phyloP scores from a whole-genome alignment of 2,888 invertebrate species.

The Mesochorus sp. region DNA sequence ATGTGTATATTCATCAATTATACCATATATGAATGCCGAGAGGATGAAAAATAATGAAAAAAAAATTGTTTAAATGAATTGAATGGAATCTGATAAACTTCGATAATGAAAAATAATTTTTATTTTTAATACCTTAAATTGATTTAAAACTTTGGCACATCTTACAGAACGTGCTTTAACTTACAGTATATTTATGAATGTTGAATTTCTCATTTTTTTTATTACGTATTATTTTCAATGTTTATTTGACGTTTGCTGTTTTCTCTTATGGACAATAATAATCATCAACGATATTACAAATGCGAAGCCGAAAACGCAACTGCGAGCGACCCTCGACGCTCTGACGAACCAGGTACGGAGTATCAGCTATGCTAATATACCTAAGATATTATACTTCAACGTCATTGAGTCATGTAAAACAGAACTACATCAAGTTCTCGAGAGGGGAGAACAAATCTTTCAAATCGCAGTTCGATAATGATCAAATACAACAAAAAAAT shows the following conservation, averaged over 20 bases:
- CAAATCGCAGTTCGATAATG: too few relatives aligned
- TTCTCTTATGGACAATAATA: neutral
- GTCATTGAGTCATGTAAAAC: conserved; percentile 28
- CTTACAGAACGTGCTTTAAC: conserved; percentile 12
- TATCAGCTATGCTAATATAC: conserved; percentile 60
- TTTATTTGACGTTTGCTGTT: neutral
- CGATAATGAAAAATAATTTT: neutral
- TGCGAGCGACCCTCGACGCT: conserved; percentile 52
- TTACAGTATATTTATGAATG: conserved; percentile 23
- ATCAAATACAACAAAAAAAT: too few relatives aligned
- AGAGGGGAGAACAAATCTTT: neutral
- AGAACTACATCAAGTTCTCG: conserved; percentile 2
- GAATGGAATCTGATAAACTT: neutral
- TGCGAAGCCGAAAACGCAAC: conserved; percentile 39
- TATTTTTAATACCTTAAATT: neutral
- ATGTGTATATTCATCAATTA: neutral
- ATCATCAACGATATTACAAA: neutral
- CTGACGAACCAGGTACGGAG: conserved; percentile 59
- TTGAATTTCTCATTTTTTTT: conserved; percentile 26
- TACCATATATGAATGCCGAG: neutral
- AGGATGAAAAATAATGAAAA: neutral
- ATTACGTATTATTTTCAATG: neutral
- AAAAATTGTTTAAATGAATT: too few relatives aligned
- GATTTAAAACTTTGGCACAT: neutral
- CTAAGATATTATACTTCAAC: conserved; percentile 48